Conservation (phyloP, 1,140 invertebrate species). For the Teleopsis dalmanni region DNA sequence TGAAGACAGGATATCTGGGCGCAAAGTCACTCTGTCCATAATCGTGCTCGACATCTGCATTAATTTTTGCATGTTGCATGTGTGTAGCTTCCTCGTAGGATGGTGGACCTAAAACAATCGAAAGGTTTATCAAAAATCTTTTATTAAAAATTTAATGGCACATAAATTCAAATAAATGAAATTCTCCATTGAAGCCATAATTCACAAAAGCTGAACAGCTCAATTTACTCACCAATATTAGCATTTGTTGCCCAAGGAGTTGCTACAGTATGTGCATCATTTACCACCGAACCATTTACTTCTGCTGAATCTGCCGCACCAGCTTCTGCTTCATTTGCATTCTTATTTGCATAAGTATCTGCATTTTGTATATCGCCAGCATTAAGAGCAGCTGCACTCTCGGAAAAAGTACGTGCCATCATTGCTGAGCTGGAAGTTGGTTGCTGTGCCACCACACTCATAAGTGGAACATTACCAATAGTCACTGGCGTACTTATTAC, state of each 20-base stretch:
- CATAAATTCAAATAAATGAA: too few relatives aligned
- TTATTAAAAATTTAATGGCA: too few relatives aligned
- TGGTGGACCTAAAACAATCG: conserved; percentile 23
- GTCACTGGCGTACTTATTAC: conserved; percentile 45
- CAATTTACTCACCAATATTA: neutral
- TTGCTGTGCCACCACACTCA: conserved; percentile 8
- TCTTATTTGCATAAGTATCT: neutral
- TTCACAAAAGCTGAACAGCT: neutral
- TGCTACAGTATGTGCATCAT: neutral
- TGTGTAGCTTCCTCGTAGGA: conserved; percentile 32
- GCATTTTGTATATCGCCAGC: neutral
- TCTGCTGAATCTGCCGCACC: neutral
- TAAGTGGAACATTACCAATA: conserved; percentile 51
- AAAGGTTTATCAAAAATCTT: too few relatives aligned
- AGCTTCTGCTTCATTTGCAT: neutral
- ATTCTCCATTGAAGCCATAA: too few relatives aligned
- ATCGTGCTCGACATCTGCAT: neutral
- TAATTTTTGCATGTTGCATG: conserved; percentile 16
- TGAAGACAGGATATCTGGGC: conserved; percentile 32
- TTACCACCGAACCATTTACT: too few relatives aligned
- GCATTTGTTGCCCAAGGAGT: neutral
- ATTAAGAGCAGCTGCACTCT: neutral
- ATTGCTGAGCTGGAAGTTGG: conserved; percentile 7
- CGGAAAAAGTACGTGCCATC: neutral
- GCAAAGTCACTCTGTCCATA: conserved; percentile 24